phyloP scores from a whole-genome alignment of 2,113 vertebrate species.

The Caretta caretta region DNA sequence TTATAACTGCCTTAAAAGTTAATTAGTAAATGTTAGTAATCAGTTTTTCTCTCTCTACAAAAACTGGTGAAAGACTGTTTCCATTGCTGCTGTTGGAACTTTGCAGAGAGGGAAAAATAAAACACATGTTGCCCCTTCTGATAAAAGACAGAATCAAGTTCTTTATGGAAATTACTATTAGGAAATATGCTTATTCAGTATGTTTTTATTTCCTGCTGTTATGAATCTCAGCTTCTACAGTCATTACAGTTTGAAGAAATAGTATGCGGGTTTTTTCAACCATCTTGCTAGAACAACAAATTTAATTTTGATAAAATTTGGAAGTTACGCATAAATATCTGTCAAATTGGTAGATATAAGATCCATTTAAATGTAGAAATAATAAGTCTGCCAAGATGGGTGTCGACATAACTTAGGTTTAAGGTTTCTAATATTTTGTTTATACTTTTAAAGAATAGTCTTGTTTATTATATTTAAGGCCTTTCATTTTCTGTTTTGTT shows the following conservation, averaged over 20 bases:
- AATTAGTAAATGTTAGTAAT: conserved; percentile 11
- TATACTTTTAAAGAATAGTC: background rate
- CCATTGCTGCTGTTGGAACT: background rate
- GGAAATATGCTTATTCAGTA: conserved; percentile 9
- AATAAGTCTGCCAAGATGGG: background rate
- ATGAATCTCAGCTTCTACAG: background rate
- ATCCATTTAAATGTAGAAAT: background rate
- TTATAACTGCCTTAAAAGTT: conserved; percentile 28
- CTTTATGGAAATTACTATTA: background rate
- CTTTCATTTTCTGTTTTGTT: background rate
- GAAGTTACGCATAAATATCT: conserved; percentile 3
- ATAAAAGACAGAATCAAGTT: background rate
- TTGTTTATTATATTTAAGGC: background rate
- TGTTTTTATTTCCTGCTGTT: background rate
- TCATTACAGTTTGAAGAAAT: background rate
- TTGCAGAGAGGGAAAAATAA: background rate
- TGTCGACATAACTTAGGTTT: background rate
- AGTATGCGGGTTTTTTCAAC: background rate
- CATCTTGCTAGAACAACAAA: background rate
- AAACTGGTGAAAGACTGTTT: conserved; percentile 10
- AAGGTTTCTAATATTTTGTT: background rate
- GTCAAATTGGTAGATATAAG: background rate
- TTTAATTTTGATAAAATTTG: background rate
- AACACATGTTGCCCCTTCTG: background rate
- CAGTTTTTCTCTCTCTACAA: background rate